Conservation (phyloP, 1,140 invertebrate genomes). For the Bombus confusus region DNA sequence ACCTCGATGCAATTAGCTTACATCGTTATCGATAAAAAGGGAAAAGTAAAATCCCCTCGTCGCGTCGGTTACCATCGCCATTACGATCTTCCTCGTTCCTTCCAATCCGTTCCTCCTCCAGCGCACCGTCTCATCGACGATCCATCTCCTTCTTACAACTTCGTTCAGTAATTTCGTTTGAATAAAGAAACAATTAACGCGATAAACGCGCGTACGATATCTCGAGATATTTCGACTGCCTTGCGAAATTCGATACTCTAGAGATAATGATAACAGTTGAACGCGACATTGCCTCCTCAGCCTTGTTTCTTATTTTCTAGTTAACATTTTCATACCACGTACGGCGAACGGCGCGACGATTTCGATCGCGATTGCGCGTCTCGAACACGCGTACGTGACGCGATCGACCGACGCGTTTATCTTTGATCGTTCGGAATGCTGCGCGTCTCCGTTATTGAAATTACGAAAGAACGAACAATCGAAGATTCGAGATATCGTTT, state of each 20-base stretch:
- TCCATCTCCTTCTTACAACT: too few species aligned
- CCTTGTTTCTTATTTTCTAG: not conserved
- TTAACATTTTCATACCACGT: constrained; percentile 4
- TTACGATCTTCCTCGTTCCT: not conserved
- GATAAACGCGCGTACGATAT: constrained; percentile 20
- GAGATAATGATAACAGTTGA: too few species aligned
- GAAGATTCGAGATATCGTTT: not conserved
- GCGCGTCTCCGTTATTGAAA: constrained; percentile 24
- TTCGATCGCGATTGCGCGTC: constrained; percentile 1
- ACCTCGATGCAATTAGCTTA: constrained; percentile 27
- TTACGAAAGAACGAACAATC: constrained; percentile 34
- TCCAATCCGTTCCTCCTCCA: not conserved
- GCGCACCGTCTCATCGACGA: not conserved
- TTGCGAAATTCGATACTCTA: too few species aligned
- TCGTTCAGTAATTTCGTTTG: constrained; percentile 5
- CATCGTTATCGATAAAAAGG: constrained; percentile 39
- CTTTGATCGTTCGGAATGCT: not conserved
- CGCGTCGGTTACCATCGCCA: not conserved
- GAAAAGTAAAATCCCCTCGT: not conserved
- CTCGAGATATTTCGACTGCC: not conserved
- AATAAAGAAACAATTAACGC: constrained; percentile 29
- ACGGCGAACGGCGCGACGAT: not conserved
- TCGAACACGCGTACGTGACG: constrained; percentile 23
- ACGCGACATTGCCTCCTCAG: too few species aligned
- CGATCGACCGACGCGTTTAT: constrained; percentile 15